Percentiles rank a stretch among this genome's conserved stretches.
phyloP scores from a whole-genome alignment of 1,140 invertebrate genomes.

The Sitobion miscanthi region DNA sequence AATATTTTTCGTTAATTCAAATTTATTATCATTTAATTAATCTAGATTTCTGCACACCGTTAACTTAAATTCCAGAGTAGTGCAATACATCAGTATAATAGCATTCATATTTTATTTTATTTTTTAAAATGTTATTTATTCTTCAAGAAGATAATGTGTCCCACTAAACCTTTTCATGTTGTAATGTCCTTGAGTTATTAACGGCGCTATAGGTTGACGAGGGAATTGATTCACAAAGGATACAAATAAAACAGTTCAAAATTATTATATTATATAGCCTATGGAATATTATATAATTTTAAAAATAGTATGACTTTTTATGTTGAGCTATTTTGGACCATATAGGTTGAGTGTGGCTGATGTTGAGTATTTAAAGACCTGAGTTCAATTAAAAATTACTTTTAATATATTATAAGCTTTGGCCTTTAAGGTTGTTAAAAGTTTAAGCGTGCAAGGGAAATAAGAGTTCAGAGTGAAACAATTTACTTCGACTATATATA shows the following conservation, averaged over 20 bases:
- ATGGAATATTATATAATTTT: neutral
- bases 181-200: neutral
- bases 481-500: neutral
- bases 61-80: neutral
- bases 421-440: neutral
- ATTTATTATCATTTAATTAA: neutral
- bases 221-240: neutral
- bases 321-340: neutral
- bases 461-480: neutral
- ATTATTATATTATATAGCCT: too few species aligned
- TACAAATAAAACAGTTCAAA: too few species aligned
- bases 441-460: neutral
- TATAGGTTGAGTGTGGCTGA: neutral
- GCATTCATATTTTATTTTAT: too few species aligned
- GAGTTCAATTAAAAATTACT: neutral
- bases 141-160: too few species aligned
- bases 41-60: neutral
- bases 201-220: neutral
- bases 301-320: neutral
- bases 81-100: neutral
- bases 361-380: neutral
- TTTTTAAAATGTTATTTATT: too few species aligned
- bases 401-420: neutral
- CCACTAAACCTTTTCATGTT: too few species aligned
- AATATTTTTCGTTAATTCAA: neutral